Evolutionary conservation across 2,113 vertebrate species (phyloP), one percentile per base, ranked within the genome.

Genomic region (Isichthys henryi): DNA sequence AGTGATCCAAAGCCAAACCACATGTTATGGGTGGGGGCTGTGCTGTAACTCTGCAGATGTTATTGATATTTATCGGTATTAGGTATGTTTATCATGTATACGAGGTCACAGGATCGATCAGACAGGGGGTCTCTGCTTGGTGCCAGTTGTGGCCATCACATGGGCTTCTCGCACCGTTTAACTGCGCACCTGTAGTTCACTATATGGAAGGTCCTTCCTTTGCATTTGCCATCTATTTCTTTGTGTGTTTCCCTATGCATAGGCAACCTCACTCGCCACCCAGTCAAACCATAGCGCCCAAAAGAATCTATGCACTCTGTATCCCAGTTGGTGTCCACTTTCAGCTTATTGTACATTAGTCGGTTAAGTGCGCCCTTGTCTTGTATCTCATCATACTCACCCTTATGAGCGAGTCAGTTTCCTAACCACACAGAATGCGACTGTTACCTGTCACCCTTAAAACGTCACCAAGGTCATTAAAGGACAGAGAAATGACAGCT

Each of bases 161-260:
- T 62, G 23, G n/a, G 58, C 31, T 77, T 43, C 74, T 80, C 4
- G 10, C 31, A 77, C 31, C 15, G 4, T 70, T 31, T 31, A 35
- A 74, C 13, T 31, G 95, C 23, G 3, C 0, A 11, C 11, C 9
- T 58, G 31, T 31, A 95, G 95, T 96, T 66, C 8, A 3, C n/a
- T 95, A 95, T 96, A 94, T 91, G 92, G 92, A 92, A 92, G 87
- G 91, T 86, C 23, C 31, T 62, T 90, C 92, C 94, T 49, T 85
- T 85, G 82, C 96, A 97, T 97, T 98, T 95, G 95, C 97, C 96
- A 96, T 97, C 95, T 96, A 95, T 95, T 95, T 95, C 96, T 96
- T 96, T 96, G 96, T 96, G 96, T 96, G 96, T 95, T 95, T 89
- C 89, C 53, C 90, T 31, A 85, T 77, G 46, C 48, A 70, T 66